phyloP scores from a whole-genome alignment of 1,140 invertebrate species.

The Eriosoma lanigerum region DNA sequence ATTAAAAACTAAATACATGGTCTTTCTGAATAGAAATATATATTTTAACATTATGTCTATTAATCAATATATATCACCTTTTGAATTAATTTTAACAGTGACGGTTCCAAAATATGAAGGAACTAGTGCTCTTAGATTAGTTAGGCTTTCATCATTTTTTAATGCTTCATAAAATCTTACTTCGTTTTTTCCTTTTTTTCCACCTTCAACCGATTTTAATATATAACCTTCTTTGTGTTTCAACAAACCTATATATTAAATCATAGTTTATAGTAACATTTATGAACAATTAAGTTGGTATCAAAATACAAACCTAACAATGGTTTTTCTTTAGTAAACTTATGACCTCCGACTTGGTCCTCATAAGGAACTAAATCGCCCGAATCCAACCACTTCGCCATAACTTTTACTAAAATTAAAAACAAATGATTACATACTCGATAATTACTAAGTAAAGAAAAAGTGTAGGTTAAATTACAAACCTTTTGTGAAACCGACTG shows the following conservation, averaged over 20 bases:
- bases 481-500: neutral
- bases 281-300: neutral
- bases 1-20: too few relatives aligned
- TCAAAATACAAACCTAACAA: constrained; percentile 61
- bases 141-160: constrained; percentile 61
- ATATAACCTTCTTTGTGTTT: constrained; percentile 66
- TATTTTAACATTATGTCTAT: too few relatives aligned
- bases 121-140: constrained; percentile 63
- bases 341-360: constrained; percentile 74
- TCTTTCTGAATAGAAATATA: too few relatives aligned
- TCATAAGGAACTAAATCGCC: constrained; percentile 58
- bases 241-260: constrained; percentile 65
- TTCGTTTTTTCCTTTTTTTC: constrained; percentile 68
- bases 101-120: constrained; percentile 69
- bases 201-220: constrained; percentile 73
- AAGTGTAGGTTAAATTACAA: neutral
- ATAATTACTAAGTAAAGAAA: neutral
- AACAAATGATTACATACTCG: too few relatives aligned
- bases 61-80: too few relatives aligned
- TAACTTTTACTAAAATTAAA: constrained; percentile 2
- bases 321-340: constrained; percentile 61
- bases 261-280: neutral
- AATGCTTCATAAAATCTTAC: constrained; percentile 72
- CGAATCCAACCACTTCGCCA: constrained; percentile 51
- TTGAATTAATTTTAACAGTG: constrained; percentile 62